Evolutionary conservation across 2,888 invertebrate genomes (phyloP), one percentile per base, ranked within the genome.

Genomic region (Sisyra nigra): DNA sequence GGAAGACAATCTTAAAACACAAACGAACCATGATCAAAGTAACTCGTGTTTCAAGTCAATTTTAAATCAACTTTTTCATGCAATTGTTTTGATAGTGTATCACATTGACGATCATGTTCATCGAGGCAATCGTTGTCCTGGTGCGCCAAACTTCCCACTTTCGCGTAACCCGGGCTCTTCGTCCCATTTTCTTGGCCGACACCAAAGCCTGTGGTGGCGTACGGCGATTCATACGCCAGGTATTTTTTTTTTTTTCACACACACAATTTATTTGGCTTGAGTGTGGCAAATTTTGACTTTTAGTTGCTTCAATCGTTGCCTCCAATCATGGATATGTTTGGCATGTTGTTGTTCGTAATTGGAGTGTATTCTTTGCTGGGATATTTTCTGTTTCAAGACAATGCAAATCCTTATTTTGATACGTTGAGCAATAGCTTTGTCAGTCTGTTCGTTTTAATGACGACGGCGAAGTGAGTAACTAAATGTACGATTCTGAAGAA

Each of bases 121-220:
- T 82, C 34, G 89, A 91, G 58, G 84, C 87, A 0, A 68, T 86
- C 40, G 76, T 79, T 32, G 83, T 89, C 41, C 61, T 89, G 32
- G 74, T 81, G 47, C 69, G 89, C 13, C 86, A 86, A 59, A 79
- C 81, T 0, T 82, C 81, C 1, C 89, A 91, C 64, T 83, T 88
- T 61, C 70, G 91, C 1, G 85, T 86, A 41, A 87, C 88, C n/a
- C 67, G 89, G 47, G 85, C 88, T 4, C 62, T 89, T 9, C 69
- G 89, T 11, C 89, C 89, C n/a, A 81, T 91, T 52, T 89, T 89
- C 65, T 62, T 91, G 34, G 80, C 89, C 39, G 88, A 89, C 62
- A 87, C 87, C 34, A 72, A 83, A 52, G 84, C 84, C 51, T 82
- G 84, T 52, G 81, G 85, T 10, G 84, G 84, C 2, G 84, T 88